phyloP scores from a whole-genome alignment of 2,888 invertebrate species.

The Ectemnius cavifrons region DNA sequence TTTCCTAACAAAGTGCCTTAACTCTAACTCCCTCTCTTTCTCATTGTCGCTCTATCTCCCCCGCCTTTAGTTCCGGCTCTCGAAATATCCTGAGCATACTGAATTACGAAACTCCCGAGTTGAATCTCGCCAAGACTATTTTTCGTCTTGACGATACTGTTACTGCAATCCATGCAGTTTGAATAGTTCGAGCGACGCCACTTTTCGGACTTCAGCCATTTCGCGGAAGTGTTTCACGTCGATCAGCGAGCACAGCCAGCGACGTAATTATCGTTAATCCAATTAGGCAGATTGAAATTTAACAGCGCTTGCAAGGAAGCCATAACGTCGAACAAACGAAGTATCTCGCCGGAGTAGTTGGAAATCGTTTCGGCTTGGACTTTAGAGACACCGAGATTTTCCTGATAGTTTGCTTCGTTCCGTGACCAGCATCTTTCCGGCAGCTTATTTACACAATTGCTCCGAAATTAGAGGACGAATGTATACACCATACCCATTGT shows the following conservation, averaged over 20 bases:
- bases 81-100: too few species aligned
- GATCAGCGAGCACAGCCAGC: constrained; percentile 18
- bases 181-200: too few species aligned
- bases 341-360: not conserved
- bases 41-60: too few species aligned
- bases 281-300: constrained; percentile 68
- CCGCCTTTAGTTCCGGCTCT: too few species aligned
- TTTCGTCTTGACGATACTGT: too few species aligned
- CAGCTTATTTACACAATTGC: constrained; percentile 2
- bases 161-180: too few species aligned
- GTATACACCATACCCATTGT: not conserved
- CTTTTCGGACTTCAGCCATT: too few species aligned
- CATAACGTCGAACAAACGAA: not conserved
- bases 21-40: too few species aligned
- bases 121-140: too few species aligned
- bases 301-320: constrained; percentile 10
- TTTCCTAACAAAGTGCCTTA: too few species aligned
- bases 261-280: constrained; percentile 70
- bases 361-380: not conserved
- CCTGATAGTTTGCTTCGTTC: not conserved
- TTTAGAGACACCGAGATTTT: not conserved
- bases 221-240: too few species aligned
- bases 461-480: not conserved
- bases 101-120: too few species aligned
- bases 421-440: constrained; percentile 2